A percentile compares a stretch with the other conserved stretches of the same genome.
Evolutionary conservation across 2,888 invertebrate genomes (phyloP).

Genomic region (Himalopsyche japonica): DNA sequence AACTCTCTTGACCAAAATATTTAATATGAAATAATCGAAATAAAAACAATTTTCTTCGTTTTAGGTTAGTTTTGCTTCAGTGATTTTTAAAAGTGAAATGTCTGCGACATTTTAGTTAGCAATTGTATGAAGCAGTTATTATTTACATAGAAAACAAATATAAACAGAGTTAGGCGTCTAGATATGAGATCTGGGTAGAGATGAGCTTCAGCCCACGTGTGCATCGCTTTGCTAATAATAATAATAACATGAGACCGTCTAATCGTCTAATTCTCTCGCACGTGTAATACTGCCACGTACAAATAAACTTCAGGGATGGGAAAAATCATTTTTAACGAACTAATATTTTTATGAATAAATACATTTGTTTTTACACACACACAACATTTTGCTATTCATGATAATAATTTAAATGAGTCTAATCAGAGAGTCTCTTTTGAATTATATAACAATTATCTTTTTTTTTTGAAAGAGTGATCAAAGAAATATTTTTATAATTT

Average conservation of each 20-base stretch:
- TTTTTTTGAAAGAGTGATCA: too few relatives aligned
- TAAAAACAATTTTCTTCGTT: too few relatives aligned
- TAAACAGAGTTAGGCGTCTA: conserved; percentile 10
- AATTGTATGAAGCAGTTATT: not conserved
- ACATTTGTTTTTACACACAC: too few relatives aligned
- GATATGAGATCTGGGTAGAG: conserved; percentile 28
- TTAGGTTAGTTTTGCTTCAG: too few relatives aligned
- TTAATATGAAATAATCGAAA: too few relatives aligned
- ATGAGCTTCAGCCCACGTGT: conserved; percentile 20
- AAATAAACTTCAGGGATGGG: not conserved
- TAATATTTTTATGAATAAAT: too few relatives aligned
- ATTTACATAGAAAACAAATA: conserved; percentile 31
- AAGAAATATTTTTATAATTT: too few relatives aligned
- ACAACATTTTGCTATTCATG: too few relatives aligned
- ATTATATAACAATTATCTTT: too few relatives aligned
- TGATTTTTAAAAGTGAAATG: not conserved
- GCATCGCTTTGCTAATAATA: conserved; percentile 13
- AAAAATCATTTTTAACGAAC: not conserved
- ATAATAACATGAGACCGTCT: conserved; percentile 12
- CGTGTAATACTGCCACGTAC: conserved; percentile 17
- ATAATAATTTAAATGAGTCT: too few relatives aligned
- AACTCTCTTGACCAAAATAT: too few relatives aligned
- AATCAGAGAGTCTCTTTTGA: too few relatives aligned
- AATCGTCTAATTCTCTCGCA: conserved; percentile 23
- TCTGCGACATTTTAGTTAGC: not conserved